Evolutionary conservation across 2,113 vertebrate genomes (phyloP).

Genomic region (Engraulis encrasicolus): DNA sequence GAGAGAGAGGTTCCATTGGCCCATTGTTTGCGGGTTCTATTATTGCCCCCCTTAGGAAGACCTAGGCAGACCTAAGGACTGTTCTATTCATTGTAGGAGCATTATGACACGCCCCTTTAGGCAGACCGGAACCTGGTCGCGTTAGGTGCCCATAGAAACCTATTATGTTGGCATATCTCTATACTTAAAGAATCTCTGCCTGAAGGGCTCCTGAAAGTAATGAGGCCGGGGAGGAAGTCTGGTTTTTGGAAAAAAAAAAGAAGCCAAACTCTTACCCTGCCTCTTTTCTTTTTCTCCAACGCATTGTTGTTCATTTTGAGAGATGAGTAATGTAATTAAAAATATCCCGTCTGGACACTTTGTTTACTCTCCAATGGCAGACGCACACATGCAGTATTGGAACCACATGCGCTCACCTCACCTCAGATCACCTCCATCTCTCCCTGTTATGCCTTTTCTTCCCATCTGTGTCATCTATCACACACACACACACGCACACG

Average conservation of each 20-base stretch:
- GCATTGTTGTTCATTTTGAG: neutral
- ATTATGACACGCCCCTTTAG: too few relatives aligned
- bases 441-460: neutral
- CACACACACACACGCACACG: neutral
- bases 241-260: too few relatives aligned
- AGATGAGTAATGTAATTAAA: neutral
- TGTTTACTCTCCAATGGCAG: too few relatives aligned
- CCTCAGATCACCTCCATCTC: neutral
- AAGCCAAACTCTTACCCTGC: neutral
- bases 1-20: too few relatives aligned
- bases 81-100: too few relatives aligned
- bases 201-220: conserved; percentile 16
- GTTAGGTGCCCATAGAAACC: too few relatives aligned
- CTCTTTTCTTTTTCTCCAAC: neutral
- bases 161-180: too few relatives aligned
- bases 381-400: neutral
- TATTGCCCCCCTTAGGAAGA: too few relatives aligned
- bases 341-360: neutral
- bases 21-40: too few relatives aligned
- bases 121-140: too few relatives aligned
- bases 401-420: neutral
- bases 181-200: too few relatives aligned
- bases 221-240: neutral
- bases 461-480: neutral
- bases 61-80: too few relatives aligned